Conservation (phyloP, 2,113 vertebrate genomes). For the Tenrec ecaudatus region DNA sequence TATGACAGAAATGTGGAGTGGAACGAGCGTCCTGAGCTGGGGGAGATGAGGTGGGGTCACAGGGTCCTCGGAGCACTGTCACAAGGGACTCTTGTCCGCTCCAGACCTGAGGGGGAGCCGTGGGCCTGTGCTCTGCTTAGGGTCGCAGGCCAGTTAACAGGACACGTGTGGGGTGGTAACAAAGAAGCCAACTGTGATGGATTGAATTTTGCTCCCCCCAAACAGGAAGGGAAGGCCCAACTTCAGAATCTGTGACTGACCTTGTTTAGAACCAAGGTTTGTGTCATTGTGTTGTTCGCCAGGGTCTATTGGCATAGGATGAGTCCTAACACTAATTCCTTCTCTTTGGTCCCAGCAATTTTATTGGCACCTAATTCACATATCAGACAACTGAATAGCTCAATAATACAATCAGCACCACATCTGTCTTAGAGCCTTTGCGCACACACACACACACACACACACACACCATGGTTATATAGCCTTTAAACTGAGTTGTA, state of each 20-base stretch:
- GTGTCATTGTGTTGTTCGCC: neutral
- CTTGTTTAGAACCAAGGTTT: neutral
- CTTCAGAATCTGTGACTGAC: neutral
- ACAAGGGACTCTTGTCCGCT: neutral
- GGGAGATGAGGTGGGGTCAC: accelerated
- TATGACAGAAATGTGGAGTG: neutral
- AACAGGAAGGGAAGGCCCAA: neutral
- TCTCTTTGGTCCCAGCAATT: too few relatives aligned
- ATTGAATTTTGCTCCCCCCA: neutral
- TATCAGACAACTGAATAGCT: too few relatives aligned
- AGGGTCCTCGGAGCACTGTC: neutral
- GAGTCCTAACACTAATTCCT: neutral
- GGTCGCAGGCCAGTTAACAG: accelerated
- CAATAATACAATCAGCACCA: too few relatives aligned
- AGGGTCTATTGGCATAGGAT: neutral
- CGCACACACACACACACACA: too few relatives aligned
- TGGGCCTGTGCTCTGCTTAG: neutral
- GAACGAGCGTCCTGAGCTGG: neutral
- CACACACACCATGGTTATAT: too few relatives aligned
- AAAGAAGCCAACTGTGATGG: neutral
- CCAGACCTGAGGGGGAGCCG: neutral
- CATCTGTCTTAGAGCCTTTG: too few relatives aligned
- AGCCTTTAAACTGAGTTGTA: too few relatives aligned
- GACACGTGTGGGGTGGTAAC: neutral
- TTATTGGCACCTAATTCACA: too few relatives aligned